These are phyloP conservation scores for Drosophila mercatorum DNA, from an alignment of 2,888 invertebrate genomes.

Conservation along the genomic window DNA sequence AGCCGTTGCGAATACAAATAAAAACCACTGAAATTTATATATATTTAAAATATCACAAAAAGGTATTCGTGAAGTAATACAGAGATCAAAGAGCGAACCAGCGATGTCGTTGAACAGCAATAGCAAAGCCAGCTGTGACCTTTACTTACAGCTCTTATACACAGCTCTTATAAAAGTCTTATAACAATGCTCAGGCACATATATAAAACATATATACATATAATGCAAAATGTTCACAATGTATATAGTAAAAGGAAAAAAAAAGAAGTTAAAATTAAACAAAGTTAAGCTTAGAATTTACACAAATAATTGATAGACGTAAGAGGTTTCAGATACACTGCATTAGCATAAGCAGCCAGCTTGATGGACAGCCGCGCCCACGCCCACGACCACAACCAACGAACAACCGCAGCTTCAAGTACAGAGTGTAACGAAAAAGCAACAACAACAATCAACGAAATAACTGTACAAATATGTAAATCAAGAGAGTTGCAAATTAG, in stretches of 20 bases:
- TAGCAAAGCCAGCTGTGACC: conserved; percentile 17
- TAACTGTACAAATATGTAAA: conserved; percentile 53
- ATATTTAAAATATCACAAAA: conserved; percentile 1
- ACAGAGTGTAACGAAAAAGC: conserved; percentile 11
- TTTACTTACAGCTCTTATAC: conserved; percentile 49
- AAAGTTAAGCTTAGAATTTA: conserved; percentile 20
- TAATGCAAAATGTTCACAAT: conserved; percentile 18
- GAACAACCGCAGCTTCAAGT: conserved; percentile 14
- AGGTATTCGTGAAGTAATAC: not conserved
- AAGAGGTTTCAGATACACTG: conserved; percentile 52
- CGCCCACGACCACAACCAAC: not conserved
- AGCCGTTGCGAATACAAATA: not conserved
- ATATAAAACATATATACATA: conserved; percentile 14
- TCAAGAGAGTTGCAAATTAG: conserved; percentile 51
- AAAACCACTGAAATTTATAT: conserved; percentile 2
- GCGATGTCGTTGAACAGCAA: conserved; percentile 10
- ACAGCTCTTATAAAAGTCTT: conserved; percentile 30
- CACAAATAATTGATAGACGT: conserved; percentile 38
- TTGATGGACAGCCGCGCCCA: conserved; percentile 11
- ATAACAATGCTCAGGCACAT: conserved; percentile 31
- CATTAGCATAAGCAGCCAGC: conserved; percentile 64
- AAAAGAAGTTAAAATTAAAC: conserved; percentile 13
- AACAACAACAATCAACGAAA: conserved; percentile 40
- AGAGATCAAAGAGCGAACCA: not conserved
- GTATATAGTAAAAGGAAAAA: conserved; percentile 10